Conservation (phyloP, 2,888 invertebrate genomes). For the Oscheius onirici region DNA sequence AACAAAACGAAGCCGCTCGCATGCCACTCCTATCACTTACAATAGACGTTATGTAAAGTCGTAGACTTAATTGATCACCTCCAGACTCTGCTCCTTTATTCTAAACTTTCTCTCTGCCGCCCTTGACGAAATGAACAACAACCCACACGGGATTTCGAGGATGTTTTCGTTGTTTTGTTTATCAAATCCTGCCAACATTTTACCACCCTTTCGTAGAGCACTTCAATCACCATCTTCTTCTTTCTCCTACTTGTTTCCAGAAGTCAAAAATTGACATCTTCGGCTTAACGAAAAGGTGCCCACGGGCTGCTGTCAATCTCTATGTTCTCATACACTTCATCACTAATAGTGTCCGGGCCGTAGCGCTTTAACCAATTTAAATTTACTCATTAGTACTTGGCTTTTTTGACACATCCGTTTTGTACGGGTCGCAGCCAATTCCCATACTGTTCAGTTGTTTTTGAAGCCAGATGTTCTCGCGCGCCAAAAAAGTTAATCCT, state of each 20-base stretch:
- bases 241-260: background rate
- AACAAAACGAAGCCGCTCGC: conserved; percentile 28
- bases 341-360: conserved; percentile 18
- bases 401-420: too few relatives aligned
- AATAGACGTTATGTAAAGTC: conserved; percentile 8
- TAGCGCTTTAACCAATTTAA: too few relatives aligned
- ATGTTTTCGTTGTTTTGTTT: conserved; percentile 23
- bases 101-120: background rate
- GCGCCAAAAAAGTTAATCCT: too few relatives aligned
- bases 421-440: too few relatives aligned
- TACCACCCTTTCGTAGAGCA: conserved; percentile 1
- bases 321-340: conserved; percentile 30
- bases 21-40: conserved; percentile 23
- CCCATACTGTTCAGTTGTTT: too few relatives aligned
- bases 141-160: conserved; percentile 12
- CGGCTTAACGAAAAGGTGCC: background rate
- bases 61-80: conserved; percentile 12
- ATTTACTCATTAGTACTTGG: too few relatives aligned
- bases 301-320: conserved; percentile 27
- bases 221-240: background rate
- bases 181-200: background rate
- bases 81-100: background rate
- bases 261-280: background rate
- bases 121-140: background rate
- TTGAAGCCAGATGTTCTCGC: too few relatives aligned